These are phyloP conservation scores for Paguma larvata DNA, from an alignment of 2,797 vertebrate genomes.

Conservation along the genomic window DNA sequence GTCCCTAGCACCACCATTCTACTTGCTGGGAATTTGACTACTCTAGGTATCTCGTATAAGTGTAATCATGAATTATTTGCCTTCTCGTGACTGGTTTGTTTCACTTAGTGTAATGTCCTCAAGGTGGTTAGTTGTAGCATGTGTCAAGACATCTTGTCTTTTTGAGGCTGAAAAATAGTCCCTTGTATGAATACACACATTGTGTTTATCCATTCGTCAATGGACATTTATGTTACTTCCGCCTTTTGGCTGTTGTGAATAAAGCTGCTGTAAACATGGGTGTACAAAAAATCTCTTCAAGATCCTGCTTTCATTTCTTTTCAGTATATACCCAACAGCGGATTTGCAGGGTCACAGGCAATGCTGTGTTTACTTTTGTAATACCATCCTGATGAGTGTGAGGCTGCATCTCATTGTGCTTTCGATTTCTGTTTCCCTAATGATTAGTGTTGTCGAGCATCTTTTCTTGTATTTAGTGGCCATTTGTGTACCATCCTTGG, in stretches of 20 bases:
- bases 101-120: background rate
- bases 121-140: background rate
- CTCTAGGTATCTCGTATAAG: background rate
- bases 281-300: background rate
- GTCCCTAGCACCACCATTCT: background rate
- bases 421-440: background rate
- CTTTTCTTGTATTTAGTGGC: background rate
- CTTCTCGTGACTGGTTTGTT: background rate
- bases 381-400: background rate
- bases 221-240: background rate
- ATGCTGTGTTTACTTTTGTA: background rate
- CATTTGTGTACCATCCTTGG: background rate
- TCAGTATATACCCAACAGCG: background rate
- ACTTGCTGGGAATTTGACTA: background rate
- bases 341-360: background rate
- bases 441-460: background rate
- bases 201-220: background rate
- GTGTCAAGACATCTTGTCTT: background rate
- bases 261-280: background rate
- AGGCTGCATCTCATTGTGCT: background rate
- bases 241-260: background rate
- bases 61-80: background rate
- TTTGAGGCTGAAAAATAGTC: background rate
- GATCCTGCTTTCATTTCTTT: conserved; percentile 1
- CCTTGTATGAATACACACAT: background rate